Percentiles rank a stretch among this genome's conserved stretches.
Evolutionary conservation across 2,888 invertebrate genomes (phyloP).

Genomic region (Uloborus plumipes): DNA sequence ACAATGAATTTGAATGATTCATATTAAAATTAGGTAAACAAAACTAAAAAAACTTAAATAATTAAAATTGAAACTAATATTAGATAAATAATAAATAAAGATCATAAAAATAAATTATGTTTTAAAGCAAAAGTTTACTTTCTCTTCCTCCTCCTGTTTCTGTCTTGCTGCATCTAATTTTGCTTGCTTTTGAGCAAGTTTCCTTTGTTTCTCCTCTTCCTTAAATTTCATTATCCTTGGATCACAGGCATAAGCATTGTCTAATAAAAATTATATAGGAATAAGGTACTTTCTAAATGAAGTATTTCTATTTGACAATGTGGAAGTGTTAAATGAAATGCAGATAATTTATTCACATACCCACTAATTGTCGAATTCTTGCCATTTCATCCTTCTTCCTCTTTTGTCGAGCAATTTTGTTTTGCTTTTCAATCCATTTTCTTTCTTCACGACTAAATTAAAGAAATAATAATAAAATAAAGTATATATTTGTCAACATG

Average conservation of each 20-base stretch:
- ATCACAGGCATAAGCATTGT: slow-evolving; percentile 93
- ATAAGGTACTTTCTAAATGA: too few relatives aligned
- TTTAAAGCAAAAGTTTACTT: slow-evolving; percentile 72
- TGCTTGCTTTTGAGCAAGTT: slow-evolving; percentile 88
- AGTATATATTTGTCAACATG: too few relatives aligned
- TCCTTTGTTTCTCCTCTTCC: slow-evolving; percentile 92
- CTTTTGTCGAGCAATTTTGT: slow-evolving; percentile 91
- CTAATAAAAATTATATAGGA: slow-evolving; percentile 70
- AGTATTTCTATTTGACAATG: too few relatives aligned
- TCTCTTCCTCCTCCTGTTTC: slow-evolving; percentile 89
- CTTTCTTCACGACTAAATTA: slow-evolving; percentile 85
- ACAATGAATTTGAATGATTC: too few relatives aligned
- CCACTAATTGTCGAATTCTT: slow-evolving; percentile 87
- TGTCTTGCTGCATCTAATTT: slow-evolving; percentile 76
- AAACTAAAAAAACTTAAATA: too few relatives aligned
- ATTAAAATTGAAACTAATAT: too few relatives aligned
- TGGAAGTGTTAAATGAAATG: neutral
- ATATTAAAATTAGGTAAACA: too few relatives aligned
- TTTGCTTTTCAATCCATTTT: slow-evolving; percentile 98
- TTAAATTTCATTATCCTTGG: slow-evolving; percentile 93
- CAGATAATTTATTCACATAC: slow-evolving; percentile 68
- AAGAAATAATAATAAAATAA: too few relatives aligned
- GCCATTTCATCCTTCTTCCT: slow-evolving; percentile 97
- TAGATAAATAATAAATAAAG: too few relatives aligned
- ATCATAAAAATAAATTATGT: too few relatives aligned